Base-by-base conservation (phyloP, 2,888 invertebrate species). In the Choristoneura rosaceana region DNA sequence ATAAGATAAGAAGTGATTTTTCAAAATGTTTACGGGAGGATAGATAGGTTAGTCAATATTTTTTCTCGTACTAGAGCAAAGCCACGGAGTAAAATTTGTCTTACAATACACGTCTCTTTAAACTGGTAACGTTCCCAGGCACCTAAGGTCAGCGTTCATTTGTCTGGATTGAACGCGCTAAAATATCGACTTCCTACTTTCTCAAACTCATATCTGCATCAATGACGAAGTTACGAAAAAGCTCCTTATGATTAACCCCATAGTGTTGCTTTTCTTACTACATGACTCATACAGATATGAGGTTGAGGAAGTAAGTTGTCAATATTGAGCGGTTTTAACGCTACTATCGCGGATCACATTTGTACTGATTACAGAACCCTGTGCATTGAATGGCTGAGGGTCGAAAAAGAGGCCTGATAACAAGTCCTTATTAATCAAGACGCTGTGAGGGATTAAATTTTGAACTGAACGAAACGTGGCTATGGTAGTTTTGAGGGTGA, bases 161-260 rank as follows among this genome's bases (percentile, higher is more conserved):
- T 90, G 87, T 92, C 89, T 85, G 87, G 89, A 90, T 91, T 85
- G 87, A 88, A 87, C 88, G 89, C 86, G 89, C 84, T 92, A 90
- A 92, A 92, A 90, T 92, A 92, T 52, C 17, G 52, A 52, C 52
- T n/a, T 50, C 15, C 14, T n/a, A n/a, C 15, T 50, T 15, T 50
- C 50, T 17, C 52, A 17, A 15, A 5, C 52, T 52, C 52, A 15
- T 52, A 52, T 52, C 52, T 52, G 4, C 47, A 9, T 8, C 4
- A 15, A 17, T 17, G 15, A 9, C 17, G 17, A 2, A 52, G 15
- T 17, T 52, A n/a, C 15, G 25, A 17, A 52, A 52, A 52, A 17
- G 8, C 9, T 52, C 52, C 52, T 52, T n/a, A 52, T 17, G 17
- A 0, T 9, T 17, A 47, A n/a, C 52, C 3, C 2, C 0, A 15